Base-by-base conservation (phyloP, 2,888 invertebrate genomes). In the Flexamia atlantica region DNA sequence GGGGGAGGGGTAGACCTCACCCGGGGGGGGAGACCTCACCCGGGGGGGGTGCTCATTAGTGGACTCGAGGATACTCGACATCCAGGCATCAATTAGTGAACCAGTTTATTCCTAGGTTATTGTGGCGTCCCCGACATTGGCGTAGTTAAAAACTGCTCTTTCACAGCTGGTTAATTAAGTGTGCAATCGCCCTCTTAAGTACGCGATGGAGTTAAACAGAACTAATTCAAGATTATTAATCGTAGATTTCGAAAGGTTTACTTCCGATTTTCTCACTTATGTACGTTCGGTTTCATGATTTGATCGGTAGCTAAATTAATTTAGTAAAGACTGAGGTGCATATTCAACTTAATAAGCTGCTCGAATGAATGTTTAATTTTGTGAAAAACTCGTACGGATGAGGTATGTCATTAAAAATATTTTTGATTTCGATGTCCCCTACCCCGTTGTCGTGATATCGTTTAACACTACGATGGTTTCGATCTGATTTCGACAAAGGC, bases 21-120 rank as follows among this genome's bases (percentile, higher is more conserved):
- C n/a, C n/a, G n/a, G n/a, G n/a, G n/a, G n/a, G n/a, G n/a, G n/a
- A n/a, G n/a, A n/a, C n/a, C n/a, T n/a, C n/a, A n/a, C n/a, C n/a
- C n/a, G 64, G 3, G 64, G 14, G 30, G 64, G 12, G 25, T 1
- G 17, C 64, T 64, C 64, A 64, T 64, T 64, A 64, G 28, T 4
- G 20, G 25, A 46, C 64, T 64, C 28, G 14, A 64, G 64, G 30
- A 30, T 64, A 30, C 64, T 64, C 28, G 30, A 64, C 64, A 64
- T 64, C 64, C 64, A 64, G 64, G 30, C 64, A 64, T 28, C 64
- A 64, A 64, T 64, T 64, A 64, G 28, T 12, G 64, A 64, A 25
- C 64, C 12, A 12, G 57, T 57, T 57, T 25, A 25, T 28, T 28
- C 25, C 30, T 30, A 17, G 64, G 25, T 64, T 30, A 28, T 64